A percentile compares a stretch with the other conserved stretches of the same genome.
phyloP scores from a whole-genome alignment of 2,888 invertebrate genomes.

The Xestia rhomboidea region DNA sequence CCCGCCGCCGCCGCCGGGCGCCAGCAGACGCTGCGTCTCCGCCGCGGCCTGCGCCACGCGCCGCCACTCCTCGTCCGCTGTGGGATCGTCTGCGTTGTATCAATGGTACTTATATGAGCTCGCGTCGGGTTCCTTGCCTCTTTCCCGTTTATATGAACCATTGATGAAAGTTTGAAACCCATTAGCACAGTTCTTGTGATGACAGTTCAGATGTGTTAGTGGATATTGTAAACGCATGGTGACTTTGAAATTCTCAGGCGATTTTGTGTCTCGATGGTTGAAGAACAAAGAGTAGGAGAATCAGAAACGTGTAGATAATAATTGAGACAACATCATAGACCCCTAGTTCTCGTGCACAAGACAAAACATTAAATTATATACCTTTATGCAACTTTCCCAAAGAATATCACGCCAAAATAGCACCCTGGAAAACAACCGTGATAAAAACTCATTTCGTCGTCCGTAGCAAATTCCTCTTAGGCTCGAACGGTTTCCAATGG shows the following conservation, averaged over 20 bases:
- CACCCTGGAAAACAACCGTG: conserved; percentile 31
- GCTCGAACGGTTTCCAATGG: conserved; percentile 49
- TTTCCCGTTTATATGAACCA: conserved; percentile 44
- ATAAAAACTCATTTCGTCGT: conserved; percentile 49
- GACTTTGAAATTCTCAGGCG: not conserved
- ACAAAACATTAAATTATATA: conserved; percentile 12
- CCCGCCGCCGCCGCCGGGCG: conserved; percentile 91
- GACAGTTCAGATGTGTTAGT: conserved; percentile 40
- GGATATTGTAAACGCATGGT: too few relatives aligned
- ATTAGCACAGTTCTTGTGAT: conserved; percentile 48
- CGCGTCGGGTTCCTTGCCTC: conserved; percentile 33
- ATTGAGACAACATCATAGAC: not conserved
- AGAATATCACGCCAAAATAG: conserved; percentile 9
- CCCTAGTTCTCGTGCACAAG: conserved; percentile 14
- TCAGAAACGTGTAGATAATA: not conserved
- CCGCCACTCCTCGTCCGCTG: conserved; percentile 96
- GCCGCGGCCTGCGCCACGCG: conserved; percentile 95
- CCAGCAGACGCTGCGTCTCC: conserved; percentile 94
- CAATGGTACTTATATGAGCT: conserved; percentile 82
- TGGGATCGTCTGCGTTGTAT: conserved; percentile 84
- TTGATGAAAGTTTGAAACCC: conserved; percentile 35
- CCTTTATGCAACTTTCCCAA: conserved; percentile 14
- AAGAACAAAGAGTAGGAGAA: not conserved
- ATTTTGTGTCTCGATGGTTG: not conserved
- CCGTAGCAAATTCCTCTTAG: conserved; percentile 48